Evolutionary conservation across 2,888 invertebrate species (phyloP), one percentile per base, ranked within the genome.

Genomic region (Stenodera caucasica): DNA sequence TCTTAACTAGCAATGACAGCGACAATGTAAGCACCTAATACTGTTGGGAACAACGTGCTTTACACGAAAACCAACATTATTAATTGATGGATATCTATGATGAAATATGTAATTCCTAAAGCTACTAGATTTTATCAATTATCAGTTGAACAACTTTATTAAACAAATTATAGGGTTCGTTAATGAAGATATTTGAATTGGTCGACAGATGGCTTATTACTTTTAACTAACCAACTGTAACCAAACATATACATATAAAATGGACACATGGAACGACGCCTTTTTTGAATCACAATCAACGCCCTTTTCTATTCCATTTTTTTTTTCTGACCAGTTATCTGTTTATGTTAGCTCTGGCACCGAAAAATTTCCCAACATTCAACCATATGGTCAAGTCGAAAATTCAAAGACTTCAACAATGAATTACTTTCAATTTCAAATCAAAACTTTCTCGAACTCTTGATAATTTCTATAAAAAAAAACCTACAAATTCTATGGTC

Each of bases 1-100:
- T 69, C 65, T 45, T 70, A 73, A 74, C 74, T 70, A 68, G 66
- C 64, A 71, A 70, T 71, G 71, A 74, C 73, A 74, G 70, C 69
- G 67, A 68, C 68, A 62, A 67, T 64, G 64, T 66, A 64, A 67
- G 64, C 67, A 67, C 61, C 67, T 70, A 68, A 72, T 67, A 69
- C 70, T 71, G 63, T 61, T 58, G 70, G 67, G 73, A 67, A 53
- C 61, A 65, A 72, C 71, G 73, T 75, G 75, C 23, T 5, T 72
- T 70, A 60, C 64, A 65, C 66, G 61, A 63, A 65, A 70, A 70
- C 69, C 70, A 69, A 67, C 67, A 68, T 72, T 63, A 57, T 70
- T 72, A 72, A 73, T 74, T 73, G 73, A 73, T 73, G 68, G 66
- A 70, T 70, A 67, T 58, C 51, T 53, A 60, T 60, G 57, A 60